Evolutionary conservation across 2,888 invertebrate genomes (phyloP).

Genomic region (Acanthacorydalis orientalis): DNA sequence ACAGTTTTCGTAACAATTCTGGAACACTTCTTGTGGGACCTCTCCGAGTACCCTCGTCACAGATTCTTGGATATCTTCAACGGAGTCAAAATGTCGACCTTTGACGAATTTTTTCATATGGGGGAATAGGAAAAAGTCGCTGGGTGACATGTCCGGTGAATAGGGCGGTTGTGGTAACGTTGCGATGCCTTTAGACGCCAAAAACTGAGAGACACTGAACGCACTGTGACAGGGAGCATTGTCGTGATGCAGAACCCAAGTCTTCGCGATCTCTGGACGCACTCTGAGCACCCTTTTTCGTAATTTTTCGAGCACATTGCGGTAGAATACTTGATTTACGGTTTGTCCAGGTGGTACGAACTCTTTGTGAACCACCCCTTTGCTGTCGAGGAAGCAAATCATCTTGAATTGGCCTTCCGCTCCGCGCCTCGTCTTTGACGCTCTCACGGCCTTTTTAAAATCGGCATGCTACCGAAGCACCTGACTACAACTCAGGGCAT

Average conservation of each 20-base stretch:
- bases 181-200: conserved; percentile 4
- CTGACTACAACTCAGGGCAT: too few species aligned
- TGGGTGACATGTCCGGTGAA: conserved; percentile 7
- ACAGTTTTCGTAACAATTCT: conserved; percentile 2
- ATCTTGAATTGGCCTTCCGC: not conserved
- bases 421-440: too few species aligned
- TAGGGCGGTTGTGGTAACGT: conserved; percentile 2
- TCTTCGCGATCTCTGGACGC: conserved; percentile 4
- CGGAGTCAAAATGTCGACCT: conserved; percentile 5
- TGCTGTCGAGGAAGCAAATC: conserved; percentile 8
- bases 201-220: conserved; percentile 3
- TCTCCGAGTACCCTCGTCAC: conserved; percentile 2
- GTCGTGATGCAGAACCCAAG: conserved; percentile 6
- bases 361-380: conserved; percentile 10
- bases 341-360: conserved; percentile 9
- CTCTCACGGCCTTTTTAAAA: too few species aligned
- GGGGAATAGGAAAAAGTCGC: conserved; percentile 6
- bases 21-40: not conserved
- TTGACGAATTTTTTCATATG: conserved; percentile 3
- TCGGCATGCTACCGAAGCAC: too few species aligned
- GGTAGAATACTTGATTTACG: conserved; percentile 8
- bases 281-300: conserved; percentile 5
- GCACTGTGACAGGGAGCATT: conserved; percentile 6
- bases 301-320: conserved; percentile 5
- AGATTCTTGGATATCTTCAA: conserved; percentile 3